Evolutionary conservation across 2,888 invertebrate genomes (phyloP).

Genomic region (Drosophila affinis): DNA sequence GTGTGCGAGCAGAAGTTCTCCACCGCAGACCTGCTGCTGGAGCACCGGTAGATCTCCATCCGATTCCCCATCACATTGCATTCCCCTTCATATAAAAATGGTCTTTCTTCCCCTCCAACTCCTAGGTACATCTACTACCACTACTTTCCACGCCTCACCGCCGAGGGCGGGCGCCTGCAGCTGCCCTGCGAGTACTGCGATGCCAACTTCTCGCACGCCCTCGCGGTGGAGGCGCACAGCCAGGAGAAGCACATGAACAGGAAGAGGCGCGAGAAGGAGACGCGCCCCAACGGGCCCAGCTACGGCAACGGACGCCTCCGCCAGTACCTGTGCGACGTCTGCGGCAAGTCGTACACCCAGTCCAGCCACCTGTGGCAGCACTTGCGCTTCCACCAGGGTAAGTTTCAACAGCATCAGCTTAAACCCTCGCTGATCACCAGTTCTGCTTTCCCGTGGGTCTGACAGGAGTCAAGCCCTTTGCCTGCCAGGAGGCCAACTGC

Average conservation of each 20-base stretch:
- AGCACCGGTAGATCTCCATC: constrained; percentile 79
- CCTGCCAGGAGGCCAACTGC: constrained; percentile 86
- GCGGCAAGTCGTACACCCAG: constrained; percentile 87
- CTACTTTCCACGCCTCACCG: constrained; percentile 81
- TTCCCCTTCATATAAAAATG: not conserved
- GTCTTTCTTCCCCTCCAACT: not conserved
- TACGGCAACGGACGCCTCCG: constrained; percentile 67
- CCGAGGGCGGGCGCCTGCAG: constrained; percentile 58
- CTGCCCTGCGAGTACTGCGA: constrained; percentile 82
- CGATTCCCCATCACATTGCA: too few relatives aligned
- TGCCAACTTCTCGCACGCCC: constrained; percentile 73
- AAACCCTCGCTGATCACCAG: not conserved
- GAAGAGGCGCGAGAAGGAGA: constrained; percentile 83
- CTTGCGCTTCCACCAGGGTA: constrained; percentile 87
- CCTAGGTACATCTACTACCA: constrained; percentile 80
- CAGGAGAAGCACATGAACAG: constrained; percentile 86
- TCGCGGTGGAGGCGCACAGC: constrained; percentile 84
- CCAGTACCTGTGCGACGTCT: constrained; percentile 86
- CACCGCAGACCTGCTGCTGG: constrained; percentile 81
- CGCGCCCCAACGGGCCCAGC: constrained; percentile 50
- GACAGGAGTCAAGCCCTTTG: constrained; percentile 87
- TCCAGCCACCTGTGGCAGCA: constrained; percentile 88
- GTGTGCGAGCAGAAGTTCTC: constrained; percentile 82
- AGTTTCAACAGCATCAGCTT: constrained; percentile 15
- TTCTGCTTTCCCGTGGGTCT: constrained; percentile 1